Evolutionary conservation across 2,797 vertebrate genomes (phyloP).

Genomic region (Hippopotamyrus pictus): DNA sequence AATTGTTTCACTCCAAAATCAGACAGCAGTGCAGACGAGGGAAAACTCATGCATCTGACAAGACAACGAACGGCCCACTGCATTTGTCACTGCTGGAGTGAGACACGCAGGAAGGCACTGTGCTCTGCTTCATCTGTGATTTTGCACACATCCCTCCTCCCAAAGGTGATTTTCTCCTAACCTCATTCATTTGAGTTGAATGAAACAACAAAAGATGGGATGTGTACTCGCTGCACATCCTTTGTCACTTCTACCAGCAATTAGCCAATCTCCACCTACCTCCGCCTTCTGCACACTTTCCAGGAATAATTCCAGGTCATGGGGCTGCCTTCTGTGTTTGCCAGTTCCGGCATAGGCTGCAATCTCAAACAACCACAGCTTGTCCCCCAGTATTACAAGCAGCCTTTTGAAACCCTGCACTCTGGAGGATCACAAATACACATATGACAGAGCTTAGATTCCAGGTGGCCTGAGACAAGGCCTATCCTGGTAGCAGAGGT

Average conservation of each 20-base stretch:
- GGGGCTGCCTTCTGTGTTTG: background rate
- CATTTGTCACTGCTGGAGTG: slow-evolving; percentile 12
- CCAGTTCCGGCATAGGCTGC: background rate
- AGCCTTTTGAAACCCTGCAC: slow-evolving; percentile 50
- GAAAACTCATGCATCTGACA: slow-evolving; percentile 27
- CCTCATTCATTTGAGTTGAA: background rate
- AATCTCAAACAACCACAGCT: background rate
- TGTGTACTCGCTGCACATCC: background rate
- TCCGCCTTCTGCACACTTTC: background rate
- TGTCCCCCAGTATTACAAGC: slow-evolving; percentile 46
- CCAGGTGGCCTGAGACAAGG: too few relatives aligned
- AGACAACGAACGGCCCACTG: slow-evolving; percentile 22
- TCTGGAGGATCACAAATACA: too few relatives aligned
- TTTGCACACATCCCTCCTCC: background rate
- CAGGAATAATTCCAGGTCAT: background rate
- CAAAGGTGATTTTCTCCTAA: background rate
- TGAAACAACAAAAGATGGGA: background rate
- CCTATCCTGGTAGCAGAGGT: too few relatives aligned
- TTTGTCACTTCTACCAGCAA: slow-evolving; percentile 21
- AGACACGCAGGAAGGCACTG: background rate
- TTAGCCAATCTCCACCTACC: background rate
- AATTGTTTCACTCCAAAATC: slow-evolving; percentile 28
- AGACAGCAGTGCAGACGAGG: slow-evolving; percentile 30
- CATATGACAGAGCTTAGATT: too few relatives aligned
- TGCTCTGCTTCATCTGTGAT: slow-evolving; percentile 11